Conservation (phyloP, 1,140 invertebrate genomes). For the Lasioglossum albipes region DNA sequence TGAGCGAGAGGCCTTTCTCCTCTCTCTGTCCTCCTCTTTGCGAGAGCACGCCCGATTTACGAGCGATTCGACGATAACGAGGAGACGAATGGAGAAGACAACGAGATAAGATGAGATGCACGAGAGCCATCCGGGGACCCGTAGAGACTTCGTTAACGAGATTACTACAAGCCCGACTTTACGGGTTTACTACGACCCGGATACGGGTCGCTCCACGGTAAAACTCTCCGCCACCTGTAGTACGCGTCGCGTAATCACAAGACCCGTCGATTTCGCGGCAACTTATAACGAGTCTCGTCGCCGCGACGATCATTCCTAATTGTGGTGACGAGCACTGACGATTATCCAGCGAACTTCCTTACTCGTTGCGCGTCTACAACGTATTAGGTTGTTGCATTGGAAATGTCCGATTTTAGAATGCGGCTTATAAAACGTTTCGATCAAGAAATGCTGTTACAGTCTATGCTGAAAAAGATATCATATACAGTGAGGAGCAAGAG, state of each 20-base stretch:
- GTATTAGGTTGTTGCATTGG: too few species aligned
- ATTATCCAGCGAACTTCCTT: too few species aligned
- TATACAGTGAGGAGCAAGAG: too few species aligned
- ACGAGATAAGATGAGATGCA: constrained; percentile 65
- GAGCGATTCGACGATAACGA: constrained; percentile 65
- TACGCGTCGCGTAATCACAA: neutral
- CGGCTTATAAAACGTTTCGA: too few species aligned
- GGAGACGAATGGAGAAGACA: constrained; percentile 61
- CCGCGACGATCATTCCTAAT: too few species aligned
- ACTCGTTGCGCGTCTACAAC: too few species aligned
- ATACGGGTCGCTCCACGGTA: neutral
- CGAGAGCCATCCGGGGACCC: constrained; percentile 34
- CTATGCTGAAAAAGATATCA: too few species aligned
- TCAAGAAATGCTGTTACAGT: too few species aligned
- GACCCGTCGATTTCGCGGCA: neutral
- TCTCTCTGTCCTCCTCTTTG: neutral
- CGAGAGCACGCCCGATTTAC: constrained; percentile 63
- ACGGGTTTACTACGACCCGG: constrained; percentile 9
- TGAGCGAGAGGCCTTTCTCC: constrained; percentile 25
- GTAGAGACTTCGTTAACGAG: constrained; percentile 52
- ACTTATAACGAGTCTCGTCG: neutral
- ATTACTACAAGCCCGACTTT: constrained; percentile 38
- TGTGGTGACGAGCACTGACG: too few species aligned
- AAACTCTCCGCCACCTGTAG: constrained; percentile 21
- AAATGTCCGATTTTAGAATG: too few species aligned